A percentile compares a stretch with the other conserved stretches of the same genome.
Evolutionary conservation across 2,113 vertebrate genomes (phyloP).

Genomic region (Girardinichthys multiradiatus): DNA sequence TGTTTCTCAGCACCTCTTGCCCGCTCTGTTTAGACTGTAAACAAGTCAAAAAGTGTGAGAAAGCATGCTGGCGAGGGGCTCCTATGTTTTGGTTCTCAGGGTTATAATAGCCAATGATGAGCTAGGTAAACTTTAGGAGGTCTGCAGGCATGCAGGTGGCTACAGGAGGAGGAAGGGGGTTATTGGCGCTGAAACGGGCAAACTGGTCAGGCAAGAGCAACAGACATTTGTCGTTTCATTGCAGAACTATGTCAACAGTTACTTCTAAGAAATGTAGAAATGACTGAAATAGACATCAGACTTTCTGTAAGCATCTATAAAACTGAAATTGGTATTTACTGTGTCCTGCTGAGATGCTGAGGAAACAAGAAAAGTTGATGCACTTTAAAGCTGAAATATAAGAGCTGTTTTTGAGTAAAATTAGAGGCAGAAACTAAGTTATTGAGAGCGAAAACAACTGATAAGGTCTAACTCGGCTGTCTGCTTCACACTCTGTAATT

Average conservation of each 20-base stretch:
- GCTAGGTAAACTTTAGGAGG: constrained; percentile 30
- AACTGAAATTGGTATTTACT: constrained; percentile 11
- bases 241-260: constrained; percentile 6
- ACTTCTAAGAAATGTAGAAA: constrained; percentile 10
- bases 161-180: neutral
- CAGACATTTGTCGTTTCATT: constrained; percentile 1
- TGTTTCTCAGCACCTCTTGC: constrained; percentile 65
- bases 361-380: constrained; percentile 28
- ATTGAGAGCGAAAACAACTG: constrained; percentile 52
- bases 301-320: constrained; percentile 17
- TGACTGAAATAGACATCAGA: neutral
- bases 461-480: constrained; percentile 55
- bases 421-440: constrained; percentile 19
- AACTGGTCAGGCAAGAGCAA: constrained; percentile 13
- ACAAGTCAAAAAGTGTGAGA: constrained; percentile 79
- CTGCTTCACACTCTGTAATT: constrained; percentile 53
- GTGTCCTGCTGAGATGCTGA: constrained; percentile 6
- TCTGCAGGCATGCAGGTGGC: constrained; percentile 46
- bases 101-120: constrained; percentile 62
- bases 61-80: constrained; percentile 41
- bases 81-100: constrained; percentile 76
- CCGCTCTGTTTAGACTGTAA: constrained; percentile 78
- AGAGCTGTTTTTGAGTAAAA: constrained; percentile 35
- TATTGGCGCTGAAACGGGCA: neutral
- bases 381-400: constrained; percentile 30